These are phyloP conservation scores for Anguilla rostrata DNA, from an alignment of 2,113 vertebrate species.

Conservation along the genomic window DNA sequence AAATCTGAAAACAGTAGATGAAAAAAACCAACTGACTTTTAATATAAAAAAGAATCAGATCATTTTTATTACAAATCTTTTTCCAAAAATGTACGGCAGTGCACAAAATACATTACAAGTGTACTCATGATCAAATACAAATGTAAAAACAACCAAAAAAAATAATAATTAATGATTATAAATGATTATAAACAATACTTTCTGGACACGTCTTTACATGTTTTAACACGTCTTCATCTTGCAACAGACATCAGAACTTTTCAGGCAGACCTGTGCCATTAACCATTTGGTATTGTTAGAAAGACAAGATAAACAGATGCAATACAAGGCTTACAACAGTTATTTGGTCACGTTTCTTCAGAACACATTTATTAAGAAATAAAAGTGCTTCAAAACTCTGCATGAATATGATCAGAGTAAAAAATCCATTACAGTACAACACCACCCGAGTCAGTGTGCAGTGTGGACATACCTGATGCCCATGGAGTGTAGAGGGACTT, in stretches of 20 bases:
- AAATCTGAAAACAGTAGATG: not conserved
- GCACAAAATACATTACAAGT: constrained; percentile 61
- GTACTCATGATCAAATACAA: constrained; percentile 44
- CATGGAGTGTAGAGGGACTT: constrained; percentile 31
- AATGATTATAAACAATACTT: constrained; percentile 75
- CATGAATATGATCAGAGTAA: constrained; percentile 48
- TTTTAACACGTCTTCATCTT: constrained; percentile 65
- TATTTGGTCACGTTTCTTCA: constrained; percentile 60
- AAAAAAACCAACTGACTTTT: not conserved
- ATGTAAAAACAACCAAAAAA: constrained; percentile 48
- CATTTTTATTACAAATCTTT: constrained; percentile 49
- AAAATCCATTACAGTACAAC: constrained; percentile 55
- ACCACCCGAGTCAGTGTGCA: constrained; percentile 52
- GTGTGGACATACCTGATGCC: constrained; percentile 71
- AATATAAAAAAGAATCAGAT: not conserved
- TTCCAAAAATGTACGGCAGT: constrained; percentile 66
- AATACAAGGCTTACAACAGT: constrained; percentile 55
- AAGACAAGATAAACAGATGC: constrained; percentile 55
- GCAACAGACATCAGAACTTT: constrained; percentile 66
- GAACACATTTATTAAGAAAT: constrained; percentile 64
- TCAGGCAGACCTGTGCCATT: constrained; percentile 86
- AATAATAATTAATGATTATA: constrained; percentile 60
- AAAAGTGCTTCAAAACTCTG: constrained; percentile 68
- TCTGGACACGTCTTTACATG: constrained; percentile 67
- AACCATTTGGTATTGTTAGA: constrained; percentile 65